Evolutionary conservation across 2,888 invertebrate genomes (phyloP).

Genomic region (Polyploca ridens): DNA sequence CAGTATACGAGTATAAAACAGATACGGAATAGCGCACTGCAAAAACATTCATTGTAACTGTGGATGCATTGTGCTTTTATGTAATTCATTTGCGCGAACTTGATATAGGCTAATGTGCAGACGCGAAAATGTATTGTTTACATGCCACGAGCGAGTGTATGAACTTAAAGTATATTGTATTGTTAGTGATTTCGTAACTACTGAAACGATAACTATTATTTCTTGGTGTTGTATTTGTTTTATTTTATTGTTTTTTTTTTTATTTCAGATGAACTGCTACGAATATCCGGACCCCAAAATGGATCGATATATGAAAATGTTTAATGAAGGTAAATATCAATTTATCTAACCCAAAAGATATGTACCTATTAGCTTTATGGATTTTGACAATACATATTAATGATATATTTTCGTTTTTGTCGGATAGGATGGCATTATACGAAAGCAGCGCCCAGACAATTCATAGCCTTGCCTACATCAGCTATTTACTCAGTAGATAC

Average conservation of each 20-base stretch:
- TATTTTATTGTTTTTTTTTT: conserved; percentile 24
- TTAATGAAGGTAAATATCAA: conserved; percentile 50
- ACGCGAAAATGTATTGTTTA: conserved; percentile 42
- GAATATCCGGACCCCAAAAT: conserved; percentile 53
- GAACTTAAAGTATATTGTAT: conserved; percentile 40
- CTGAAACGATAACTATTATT: background rate
- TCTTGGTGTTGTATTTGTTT: background rate
- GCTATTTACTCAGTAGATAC: conserved; percentile 19
- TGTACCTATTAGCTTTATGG: background rate
- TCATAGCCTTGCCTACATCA: conserved; percentile 30
- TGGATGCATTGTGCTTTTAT: background rate
- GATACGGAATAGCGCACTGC: no score
- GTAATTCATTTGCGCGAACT: conserved; percentile 31
- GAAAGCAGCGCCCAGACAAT: conserved; percentile 28
- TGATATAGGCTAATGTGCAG: conserved; percentile 17
- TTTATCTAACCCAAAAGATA: background rate
- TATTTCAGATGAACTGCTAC: conserved; percentile 69
- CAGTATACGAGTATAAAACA: no score
- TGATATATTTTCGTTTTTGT: background rate
- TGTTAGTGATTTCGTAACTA: conserved; percentile 17
- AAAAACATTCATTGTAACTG: background rate
- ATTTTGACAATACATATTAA: no score
- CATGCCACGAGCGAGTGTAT: conserved; percentile 47
- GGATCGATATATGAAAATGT: conserved; percentile 43
- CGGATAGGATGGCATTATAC: conserved; percentile 42